Evolutionary conservation across 2,797 vertebrate species (phyloP).

Genomic region (Cryptoblepharus egeriae): DNA sequence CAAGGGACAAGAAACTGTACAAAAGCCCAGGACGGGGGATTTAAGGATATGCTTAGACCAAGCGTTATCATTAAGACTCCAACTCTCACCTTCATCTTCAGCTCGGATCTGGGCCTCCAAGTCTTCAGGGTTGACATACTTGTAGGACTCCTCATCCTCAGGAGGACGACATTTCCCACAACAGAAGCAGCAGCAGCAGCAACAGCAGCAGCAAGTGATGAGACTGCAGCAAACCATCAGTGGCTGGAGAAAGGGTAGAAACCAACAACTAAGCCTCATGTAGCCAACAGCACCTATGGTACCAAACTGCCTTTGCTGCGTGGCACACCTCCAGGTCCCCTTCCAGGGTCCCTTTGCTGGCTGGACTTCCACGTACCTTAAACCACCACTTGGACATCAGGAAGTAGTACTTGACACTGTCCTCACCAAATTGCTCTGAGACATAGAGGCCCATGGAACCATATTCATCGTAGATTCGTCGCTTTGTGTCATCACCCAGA

Average conservation of each 20-base stretch:
- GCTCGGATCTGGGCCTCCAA: constrained; percentile 87
- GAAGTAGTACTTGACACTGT: constrained; percentile 93
- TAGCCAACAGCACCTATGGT: no score
- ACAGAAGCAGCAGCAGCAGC: constrained; percentile 73
- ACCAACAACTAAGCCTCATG: background rate
- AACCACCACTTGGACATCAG: constrained; percentile 96
- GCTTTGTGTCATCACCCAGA: constrained; percentile 87
- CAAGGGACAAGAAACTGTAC: no score
- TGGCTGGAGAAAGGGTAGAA: background rate
- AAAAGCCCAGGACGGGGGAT: no score
- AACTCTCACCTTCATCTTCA: constrained; percentile 78
- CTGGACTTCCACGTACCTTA: constrained; percentile 81
- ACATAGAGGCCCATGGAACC: constrained; percentile 94
- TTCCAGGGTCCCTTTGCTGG: no score
- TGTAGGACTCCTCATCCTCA: constrained; percentile 80
- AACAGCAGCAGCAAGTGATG: constrained; percentile 87
- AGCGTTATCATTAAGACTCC: no score
- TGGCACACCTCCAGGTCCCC: no score
- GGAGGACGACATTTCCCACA: constrained; percentile 87
- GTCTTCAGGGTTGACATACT: constrained; percentile 85
- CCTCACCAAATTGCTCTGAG: constrained; percentile 92
- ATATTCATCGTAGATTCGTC: constrained; percentile 89
- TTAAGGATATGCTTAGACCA: background rate
- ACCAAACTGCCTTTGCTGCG: no score
- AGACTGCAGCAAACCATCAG: constrained; percentile 82